Evolutionary conservation across 2,888 invertebrate species (phyloP).

Genomic region (Phortica okadai): DNA sequence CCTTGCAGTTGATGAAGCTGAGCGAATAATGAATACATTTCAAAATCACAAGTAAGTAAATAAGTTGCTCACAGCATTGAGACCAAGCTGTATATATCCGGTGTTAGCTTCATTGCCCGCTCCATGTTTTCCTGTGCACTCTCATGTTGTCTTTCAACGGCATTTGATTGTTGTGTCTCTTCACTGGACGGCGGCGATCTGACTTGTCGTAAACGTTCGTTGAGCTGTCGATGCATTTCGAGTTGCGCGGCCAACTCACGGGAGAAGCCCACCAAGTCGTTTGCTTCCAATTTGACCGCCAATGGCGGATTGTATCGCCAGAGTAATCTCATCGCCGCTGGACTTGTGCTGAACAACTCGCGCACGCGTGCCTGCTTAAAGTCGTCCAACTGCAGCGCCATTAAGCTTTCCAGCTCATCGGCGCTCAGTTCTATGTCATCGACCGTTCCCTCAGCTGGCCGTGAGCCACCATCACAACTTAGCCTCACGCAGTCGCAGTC

Average conservation of each 20-base stretch:
- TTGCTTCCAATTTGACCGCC: background rate
- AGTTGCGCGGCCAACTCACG: conserved; percentile 79
- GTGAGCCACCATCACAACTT: no score
- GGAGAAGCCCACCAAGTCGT: background rate
- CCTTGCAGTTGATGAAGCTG: conserved; percentile 91
- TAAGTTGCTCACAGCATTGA: conserved; percentile 84
- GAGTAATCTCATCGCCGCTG: no score
- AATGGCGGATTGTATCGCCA: conserved; percentile 67
- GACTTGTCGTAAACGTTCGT: no score
- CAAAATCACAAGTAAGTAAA: no score
- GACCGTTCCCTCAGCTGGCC: no score
- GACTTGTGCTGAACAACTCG: no score
- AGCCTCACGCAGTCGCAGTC: conserved; percentile 80
- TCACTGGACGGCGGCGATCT: conserved; percentile 86
- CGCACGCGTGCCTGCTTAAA: no score
- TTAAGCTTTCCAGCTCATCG: no score
- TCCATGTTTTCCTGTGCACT: conserved; percentile 98
- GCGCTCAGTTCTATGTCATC: no score
- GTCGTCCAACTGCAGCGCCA: no score
- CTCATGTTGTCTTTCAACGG: conserved; percentile 93
- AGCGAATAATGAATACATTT: background rate
- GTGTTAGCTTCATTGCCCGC: conserved; percentile 81
- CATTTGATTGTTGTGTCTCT: conserved; percentile 93
- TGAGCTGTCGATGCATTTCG: no score
- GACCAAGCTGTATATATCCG: conserved; percentile 85